phyloP scores from a whole-genome alignment of 1,140 invertebrate genomes.

The Lepidurus couesii region DNA sequence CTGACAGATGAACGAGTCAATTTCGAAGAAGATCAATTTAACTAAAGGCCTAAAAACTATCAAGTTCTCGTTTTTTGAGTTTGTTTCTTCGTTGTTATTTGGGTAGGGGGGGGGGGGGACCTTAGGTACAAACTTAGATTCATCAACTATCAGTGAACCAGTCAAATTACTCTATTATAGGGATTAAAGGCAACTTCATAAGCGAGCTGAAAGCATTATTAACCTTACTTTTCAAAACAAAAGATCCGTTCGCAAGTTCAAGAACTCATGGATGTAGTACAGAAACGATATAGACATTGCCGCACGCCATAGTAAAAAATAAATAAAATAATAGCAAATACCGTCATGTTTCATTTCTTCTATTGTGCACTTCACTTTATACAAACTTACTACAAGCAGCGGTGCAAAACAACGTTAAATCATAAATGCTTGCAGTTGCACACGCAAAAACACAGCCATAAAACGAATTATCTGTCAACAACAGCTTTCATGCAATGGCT shows the following conservation, averaged over 20 bases:
- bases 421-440: not conserved
- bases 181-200: constrained; percentile 29
- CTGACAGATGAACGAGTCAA: no score
- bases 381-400: no score
- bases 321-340: no score
- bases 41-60: no score
- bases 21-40: no score
- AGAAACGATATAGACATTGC: constrained; percentile 36
- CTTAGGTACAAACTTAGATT: no score
- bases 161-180: constrained; percentile 30
- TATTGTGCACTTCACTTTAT: no score
- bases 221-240: constrained; percentile 28
- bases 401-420: not conserved
- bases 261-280: constrained; percentile 32
- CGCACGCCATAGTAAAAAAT: constrained; percentile 32
- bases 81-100: no score
- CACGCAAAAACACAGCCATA: not conserved
- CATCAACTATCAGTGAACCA: no score
- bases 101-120: no score
- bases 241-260: not conserved
- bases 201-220: no score
- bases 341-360: not conserved
- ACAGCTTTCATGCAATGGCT: not conserved
- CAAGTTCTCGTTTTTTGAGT: no score
- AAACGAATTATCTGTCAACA: not conserved